Evolutionary conservation across 2,797 vertebrate species (phyloP), one percentile per base, ranked within the genome.

Genomic region (Chloroceryle inda): DNA sequence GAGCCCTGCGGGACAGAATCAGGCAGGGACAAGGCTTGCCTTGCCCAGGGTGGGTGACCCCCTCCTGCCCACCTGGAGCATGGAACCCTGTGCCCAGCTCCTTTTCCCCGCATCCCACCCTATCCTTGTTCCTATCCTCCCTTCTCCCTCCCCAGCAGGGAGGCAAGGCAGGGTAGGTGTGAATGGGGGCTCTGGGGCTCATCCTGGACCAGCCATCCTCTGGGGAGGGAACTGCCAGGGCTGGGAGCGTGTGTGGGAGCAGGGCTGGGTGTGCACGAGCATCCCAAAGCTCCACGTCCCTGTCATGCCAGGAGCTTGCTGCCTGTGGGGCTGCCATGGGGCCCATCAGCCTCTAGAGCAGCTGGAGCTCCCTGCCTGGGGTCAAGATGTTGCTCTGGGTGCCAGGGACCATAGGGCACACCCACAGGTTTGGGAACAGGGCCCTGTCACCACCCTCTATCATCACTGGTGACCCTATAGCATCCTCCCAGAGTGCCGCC

Each of bases 201-300:
- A 3, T 40, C 26, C 76, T 62, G 17, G 37, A 40, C 19, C 55
- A 13, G 21, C 38, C 74, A 5, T 24, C 45, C 42, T 50, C 38
- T 0, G 1, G 20, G 40, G 22, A 24, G 31, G 49, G 56, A 44
- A 45, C 8, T 66, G 20, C 27, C 7, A 0, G 35, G 50, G 49
- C 12, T 31, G 40, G 44, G 45, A 44, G 33, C 0, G 1, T 1
- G 1, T 5, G 3, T 5, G 45, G 44, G 89, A 72, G 40, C 0
- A 0, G 27, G 26, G 21, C 52, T 64, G 55, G 27, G 11, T 6
- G 26, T 10, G 20, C 10, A 3, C 0, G 0, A 1, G 2, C 3
- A 4, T 53, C 59, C 59, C 4, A 0, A 16, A 79, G 26, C 56
- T n/a, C 33, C 64, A 14, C 10, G 23, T 35, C 42, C 33, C 37